Evolutionary conservation across 2,888 invertebrate species (phyloP), one percentile per base, ranked within the genome.

Genomic region (Busseola fusca): DNA sequence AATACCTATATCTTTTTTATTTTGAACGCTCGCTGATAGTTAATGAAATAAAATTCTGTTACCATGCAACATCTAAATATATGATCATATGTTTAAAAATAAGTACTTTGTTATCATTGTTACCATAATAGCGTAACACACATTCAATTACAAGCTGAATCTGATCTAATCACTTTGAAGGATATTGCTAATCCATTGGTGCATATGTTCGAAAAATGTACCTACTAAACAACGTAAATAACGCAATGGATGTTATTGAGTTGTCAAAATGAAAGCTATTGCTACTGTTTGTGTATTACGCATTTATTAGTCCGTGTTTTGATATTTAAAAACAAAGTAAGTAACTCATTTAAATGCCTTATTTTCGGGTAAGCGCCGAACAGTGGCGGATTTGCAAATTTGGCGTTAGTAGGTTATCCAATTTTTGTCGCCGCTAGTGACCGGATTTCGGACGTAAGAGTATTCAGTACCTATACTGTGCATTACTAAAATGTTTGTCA

Each of bases 21-120:
- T 69, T 58, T 60, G 9, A 66, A 65, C 56, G 59, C 40, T 57
- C 37, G 45, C 69, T 76, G 64, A 48, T 71, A 71, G 71, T 74
- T 74, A 64, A 57, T 14, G 45, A 71, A 58, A 63, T 72, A 66
- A 65, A 71, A 65, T 48, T 56, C 52, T 75, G 56, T 50, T 62
- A 60, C 62, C 65, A 25, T 10, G 16, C 21, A 62, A 62, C 64
- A 65, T 52, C 45, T 75, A 64, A 48, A 75, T 52, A 62, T 57
- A 62, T 73, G 34, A 68, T 62, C 34, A 25, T 57, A 42, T 59
- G 50, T 37, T 57, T 16, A 25, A 65, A 71, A 75, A 65, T 62
- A n/a, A n/a, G n/a, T n/a, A 62, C 16, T 18, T 58, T 58, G 1
- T 1, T 48, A 56, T 64, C 10, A 54, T 63, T 45, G 12, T 9